These are phyloP conservation scores for Silurus glanis DNA, from an alignment of 2,113 vertebrate species.

Conservation along the genomic window DNA sequence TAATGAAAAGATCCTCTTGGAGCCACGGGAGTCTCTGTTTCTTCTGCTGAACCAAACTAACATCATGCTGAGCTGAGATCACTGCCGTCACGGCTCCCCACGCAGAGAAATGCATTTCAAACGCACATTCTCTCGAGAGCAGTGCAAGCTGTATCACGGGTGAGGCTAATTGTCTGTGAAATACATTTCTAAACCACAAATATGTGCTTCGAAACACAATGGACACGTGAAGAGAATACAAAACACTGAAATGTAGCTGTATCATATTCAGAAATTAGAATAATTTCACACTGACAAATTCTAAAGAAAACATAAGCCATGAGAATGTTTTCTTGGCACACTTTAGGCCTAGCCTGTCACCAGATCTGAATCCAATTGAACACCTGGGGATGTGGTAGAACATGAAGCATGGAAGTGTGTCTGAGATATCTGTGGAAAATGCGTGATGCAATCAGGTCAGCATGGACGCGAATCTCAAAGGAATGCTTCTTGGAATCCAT, in stretches of 20 bases:
- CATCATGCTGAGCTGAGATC: neutral
- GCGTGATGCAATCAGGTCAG: neutral
- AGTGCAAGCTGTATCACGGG: neutral
- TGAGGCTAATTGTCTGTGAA: slow-evolving; percentile 5
- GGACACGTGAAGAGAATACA: neutral
- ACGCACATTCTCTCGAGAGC: neutral
- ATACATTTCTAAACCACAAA: neutral
- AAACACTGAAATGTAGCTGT: neutral
- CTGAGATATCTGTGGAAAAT: neutral
- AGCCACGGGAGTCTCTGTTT: neutral
- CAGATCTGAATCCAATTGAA: neutral
- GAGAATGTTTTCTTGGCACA: neutral
- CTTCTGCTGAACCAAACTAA: neutral
- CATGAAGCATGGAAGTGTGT: neutral
- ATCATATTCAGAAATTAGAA: neutral
- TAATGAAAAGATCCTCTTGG: neutral
- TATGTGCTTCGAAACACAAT: slow-evolving; percentile 3
- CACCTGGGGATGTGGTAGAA: neutral
- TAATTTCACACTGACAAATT: neutral
- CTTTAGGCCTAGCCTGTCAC: neutral
- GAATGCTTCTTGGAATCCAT: neutral
- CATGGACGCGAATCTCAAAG: neutral
- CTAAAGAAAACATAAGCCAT: neutral
- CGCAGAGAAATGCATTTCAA: neutral
- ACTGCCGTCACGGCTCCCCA: neutral